Base-by-base conservation (phyloP, 2,113 vertebrate species). In the Paracanthobrama guichenoti region DNA sequence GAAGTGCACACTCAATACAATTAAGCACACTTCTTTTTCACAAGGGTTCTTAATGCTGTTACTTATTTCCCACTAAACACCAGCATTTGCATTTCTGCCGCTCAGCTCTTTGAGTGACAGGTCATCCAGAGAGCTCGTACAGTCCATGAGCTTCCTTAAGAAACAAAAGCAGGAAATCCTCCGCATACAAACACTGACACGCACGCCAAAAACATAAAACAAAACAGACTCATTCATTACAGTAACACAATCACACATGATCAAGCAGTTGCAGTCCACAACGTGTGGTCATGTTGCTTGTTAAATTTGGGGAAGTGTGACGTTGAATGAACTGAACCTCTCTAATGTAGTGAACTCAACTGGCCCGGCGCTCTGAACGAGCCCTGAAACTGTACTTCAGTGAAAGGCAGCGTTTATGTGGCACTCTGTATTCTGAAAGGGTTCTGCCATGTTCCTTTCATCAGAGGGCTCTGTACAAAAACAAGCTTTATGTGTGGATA, bases 131-230 rank as follows among this genome's bases (percentile, higher is more conserved):
- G n/a, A 50, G 80, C 92, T 93, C 87, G 90, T 88, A 89, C 87
- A 90, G 86, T 92, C 91, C 88, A 87, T 86, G 88, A 89, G 90
- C 90, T 94, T 94, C 94, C 94, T 94, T 89, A 83, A 90, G 87
- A 92, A 91, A 95, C 94, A 95, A 94, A 95, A 89, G 81, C 92
- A 89, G 93, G 93, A 95, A 93, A 94, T 95, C 94, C 94, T 84
- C 86, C 90, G 89, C 90, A 91, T 91, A 91, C 90, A 89, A 89
- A 87, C 89, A 87, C 87, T 60, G 28, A 72, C 55, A 55, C 62
- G 85, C 78, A 82, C 71, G 22, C 24, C 35, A 20, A 59, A 39
- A 14, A 8, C 62, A 76, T 3, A 28, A n/a, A 87, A 48, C 83
- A 59, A 50, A 42, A 60, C 72, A 20, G 46, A 57, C n/a, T 75